Evolutionary conservation across 2,888 invertebrate species (phyloP), one percentile per base, ranked within the genome.

Genomic region (Drosophila buzzatii): DNA sequence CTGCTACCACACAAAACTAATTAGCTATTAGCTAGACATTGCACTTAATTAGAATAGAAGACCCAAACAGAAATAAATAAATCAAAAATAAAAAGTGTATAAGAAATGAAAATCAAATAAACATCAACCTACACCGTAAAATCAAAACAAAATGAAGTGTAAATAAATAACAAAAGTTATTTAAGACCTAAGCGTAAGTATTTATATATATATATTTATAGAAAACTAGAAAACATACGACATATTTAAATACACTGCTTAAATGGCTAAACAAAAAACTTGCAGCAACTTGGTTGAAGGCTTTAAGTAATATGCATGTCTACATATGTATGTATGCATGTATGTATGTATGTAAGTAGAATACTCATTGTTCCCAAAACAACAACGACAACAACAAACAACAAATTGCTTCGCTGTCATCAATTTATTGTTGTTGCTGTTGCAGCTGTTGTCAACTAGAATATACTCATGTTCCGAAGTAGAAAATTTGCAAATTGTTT

Each of bases 391-490:
- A 75, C 76, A 79, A 80, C 77, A 80, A 76, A 51, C 70, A 66
- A 72, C 71, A 64, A 52, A 57, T 57, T 67, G 31, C 39, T 47
- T 56, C 70, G 55, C 47, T 52, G 61, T 49, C 68, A 53, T 57
- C 66, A 27, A 27, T 27, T 27, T 27, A 52, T 51, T 70, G 60
- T 31, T 76, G 58, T 42, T 64, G 70, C 35, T 66, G 78, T 76
- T 81, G 76, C 67, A 76, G 78, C 70, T 82, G 78, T 79, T 79
- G 78, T 91, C 90, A 91, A 91, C 91, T 91, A 91, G 91, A 91
- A 89, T 91, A 91, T 91, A 91, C 91, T 91, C 91, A 90, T 89
- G 71, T 74, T 61, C 61, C 64, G 56, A 67, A 74, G 63, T 69
- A 70, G 60, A 76, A 47, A 63, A 62, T 67, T 74, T 75, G 33